phyloP scores from a whole-genome alignment of 30 jellyfish, hydroid and myxozoan genomes.

The Sanderia malayensis region DNA sequence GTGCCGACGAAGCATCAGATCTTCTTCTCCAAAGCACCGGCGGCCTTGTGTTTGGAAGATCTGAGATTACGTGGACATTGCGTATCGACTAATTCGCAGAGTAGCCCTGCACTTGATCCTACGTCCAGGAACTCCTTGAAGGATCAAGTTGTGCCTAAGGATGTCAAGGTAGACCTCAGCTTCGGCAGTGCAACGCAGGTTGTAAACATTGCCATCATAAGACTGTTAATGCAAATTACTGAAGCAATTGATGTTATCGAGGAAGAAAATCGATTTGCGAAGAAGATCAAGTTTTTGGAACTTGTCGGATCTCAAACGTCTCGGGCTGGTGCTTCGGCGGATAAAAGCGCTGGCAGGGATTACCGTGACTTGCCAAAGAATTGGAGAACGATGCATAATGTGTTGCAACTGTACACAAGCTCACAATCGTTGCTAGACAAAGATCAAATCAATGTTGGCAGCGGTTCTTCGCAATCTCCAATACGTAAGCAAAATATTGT shows the following conservation, averaged over 20 bases:
- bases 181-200: conserved; percentile 44
- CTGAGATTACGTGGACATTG: conserved; percentile 24
- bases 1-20: not conserved
- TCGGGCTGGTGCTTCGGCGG: conserved; percentile 21
- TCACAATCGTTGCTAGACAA: not conserved
- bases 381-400: conserved; percentile 91
- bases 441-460: not conserved
- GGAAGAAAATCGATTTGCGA: conserved; percentile 84
- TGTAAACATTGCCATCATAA: conserved; percentile 70
- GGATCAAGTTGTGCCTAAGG: conserved; percentile 9
- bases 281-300: conserved; percentile 60
- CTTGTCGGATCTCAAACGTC: conserved; percentile 15
- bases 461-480: conserved; percentile 3
- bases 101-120: not conserved
- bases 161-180: conserved; percentile 19
- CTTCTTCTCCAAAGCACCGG: conserved; percentile 21
- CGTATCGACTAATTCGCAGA: not conserved
- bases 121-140: not conserved
- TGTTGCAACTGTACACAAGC: conserved; percentile 70
- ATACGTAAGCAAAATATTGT: not conserved
- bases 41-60: conserved; percentile 32
- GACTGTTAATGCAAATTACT: conserved; percentile 72
- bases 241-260: conserved; percentile 74
- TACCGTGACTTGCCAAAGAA: conserved; percentile 42
- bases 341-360: conserved; percentile 6